phyloP scores from a whole-genome alignment of 1,140 invertebrate species.

The Acarapis woodi region DNA sequence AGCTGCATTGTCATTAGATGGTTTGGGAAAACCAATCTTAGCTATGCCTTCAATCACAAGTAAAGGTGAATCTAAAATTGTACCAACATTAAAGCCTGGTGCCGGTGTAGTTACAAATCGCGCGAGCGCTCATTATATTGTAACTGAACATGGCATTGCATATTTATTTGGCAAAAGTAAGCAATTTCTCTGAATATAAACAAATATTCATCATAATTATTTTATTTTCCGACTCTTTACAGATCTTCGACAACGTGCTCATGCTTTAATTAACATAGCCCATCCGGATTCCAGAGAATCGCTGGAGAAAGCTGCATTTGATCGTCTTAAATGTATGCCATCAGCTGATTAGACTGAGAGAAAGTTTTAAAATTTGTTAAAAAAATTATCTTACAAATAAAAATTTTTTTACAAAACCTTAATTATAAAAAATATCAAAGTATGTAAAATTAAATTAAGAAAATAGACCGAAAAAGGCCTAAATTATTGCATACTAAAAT shows the following conservation, averaged over 20 bases:
- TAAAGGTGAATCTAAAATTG: slow-evolving; percentile 63
- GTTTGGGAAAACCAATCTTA: slow-evolving; percentile 68
- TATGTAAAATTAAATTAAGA: too few species aligned
- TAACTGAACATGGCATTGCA: slow-evolving; percentile 74
- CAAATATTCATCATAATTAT: too few species aligned
- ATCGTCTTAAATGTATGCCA: slow-evolving; percentile 61
- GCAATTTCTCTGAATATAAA: too few species aligned
- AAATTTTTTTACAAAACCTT: too few species aligned
- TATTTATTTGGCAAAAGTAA: slow-evolving; percentile 61
- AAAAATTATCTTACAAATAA: too few species aligned
- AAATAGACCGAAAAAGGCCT: too few species aligned
- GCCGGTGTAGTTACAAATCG: slow-evolving; percentile 73
- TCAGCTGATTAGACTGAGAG: slow-evolving; percentile 22
- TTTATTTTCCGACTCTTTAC: too few species aligned
- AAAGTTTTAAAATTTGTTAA: too few species aligned
- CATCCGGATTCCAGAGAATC: slow-evolving; percentile 59
- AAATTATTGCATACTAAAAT: too few species aligned
- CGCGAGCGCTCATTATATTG: slow-evolving; percentile 70
- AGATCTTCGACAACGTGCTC: slow-evolving; percentile 55
- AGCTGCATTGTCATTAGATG: slow-evolving; percentile 60
- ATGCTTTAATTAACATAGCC: slow-evolving; percentile 59
- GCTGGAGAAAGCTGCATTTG: slow-evolving; percentile 60
- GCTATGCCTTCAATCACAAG: slow-evolving; percentile 57
- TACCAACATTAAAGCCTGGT: slow-evolving; percentile 45
- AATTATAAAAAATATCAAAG: too few species aligned